Conservation (phyloP, 1,140 invertebrate genomes). For the Pinna nobilis region DNA sequence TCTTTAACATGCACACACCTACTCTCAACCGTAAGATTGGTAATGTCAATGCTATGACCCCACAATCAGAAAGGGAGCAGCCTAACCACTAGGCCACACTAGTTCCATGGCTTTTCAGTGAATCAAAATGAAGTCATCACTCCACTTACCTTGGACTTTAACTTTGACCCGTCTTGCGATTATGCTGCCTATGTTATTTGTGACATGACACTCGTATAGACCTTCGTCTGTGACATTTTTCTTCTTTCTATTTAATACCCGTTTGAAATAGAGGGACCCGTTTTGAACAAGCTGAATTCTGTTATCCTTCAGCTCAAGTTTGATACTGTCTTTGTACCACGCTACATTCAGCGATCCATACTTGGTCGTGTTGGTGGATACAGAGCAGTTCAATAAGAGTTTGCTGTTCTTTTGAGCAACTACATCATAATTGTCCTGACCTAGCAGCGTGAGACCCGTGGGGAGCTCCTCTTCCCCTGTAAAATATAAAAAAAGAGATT, state of each 20-base stretch:
- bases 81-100: no score
- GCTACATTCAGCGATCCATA: constrained; percentile 21
- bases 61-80: no score
- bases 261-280: constrained; percentile 70
- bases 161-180: constrained; percentile 47
- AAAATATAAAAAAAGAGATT: not conserved
- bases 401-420: constrained; percentile 47
- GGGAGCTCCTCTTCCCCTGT: constrained; percentile 16
- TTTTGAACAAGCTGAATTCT: constrained; percentile 61
- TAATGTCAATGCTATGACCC: no score
- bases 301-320: constrained; percentile 32
- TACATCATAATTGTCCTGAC: constrained; percentile 36
- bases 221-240: constrained; percentile 51
- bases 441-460: constrained; percentile 19
- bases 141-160: constrained; percentile 49
- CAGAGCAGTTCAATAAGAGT: constrained; percentile 49
- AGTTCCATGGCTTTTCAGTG: no score
- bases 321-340: constrained; percentile 46
- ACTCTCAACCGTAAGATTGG: no score
- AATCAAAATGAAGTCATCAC: no score
- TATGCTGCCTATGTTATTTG: constrained; percentile 46
- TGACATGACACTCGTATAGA: constrained; percentile 48
- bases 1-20: no score
- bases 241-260: constrained; percentile 55
- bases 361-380: constrained; percentile 6